These are phyloP conservation scores for Dasysyrphus albostriatus DNA, from an alignment of 2,888 invertebrate species.

Conservation along the genomic window DNA sequence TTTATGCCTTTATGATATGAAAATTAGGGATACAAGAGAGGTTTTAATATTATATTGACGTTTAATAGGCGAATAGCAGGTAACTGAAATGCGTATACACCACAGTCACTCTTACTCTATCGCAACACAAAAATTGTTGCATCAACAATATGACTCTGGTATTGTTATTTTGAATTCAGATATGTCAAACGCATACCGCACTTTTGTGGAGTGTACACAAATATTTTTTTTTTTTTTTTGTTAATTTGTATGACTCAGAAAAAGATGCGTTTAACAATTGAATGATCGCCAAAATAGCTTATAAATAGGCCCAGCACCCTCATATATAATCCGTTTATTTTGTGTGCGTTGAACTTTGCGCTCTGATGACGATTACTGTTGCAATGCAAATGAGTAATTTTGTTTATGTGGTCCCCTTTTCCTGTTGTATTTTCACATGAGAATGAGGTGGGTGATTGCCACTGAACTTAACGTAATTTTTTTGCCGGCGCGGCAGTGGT, in stretches of 20 bases:
- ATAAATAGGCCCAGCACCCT: conserved; percentile 22
- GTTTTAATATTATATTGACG: neutral
- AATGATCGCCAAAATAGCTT: conserved; percentile 12
- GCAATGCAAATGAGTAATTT: conserved; percentile 65
- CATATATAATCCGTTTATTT: neutral
- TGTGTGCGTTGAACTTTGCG: conserved; percentile 62
- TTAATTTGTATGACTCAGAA: conserved; percentile 9
- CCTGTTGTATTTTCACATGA: neutral
- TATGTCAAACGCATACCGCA: neutral
- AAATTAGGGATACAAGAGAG: neutral
- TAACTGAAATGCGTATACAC: conserved; percentile 26
- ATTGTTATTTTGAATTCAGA: neutral
- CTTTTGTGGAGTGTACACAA: too few relatives aligned
- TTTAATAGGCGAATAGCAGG: conserved; percentile 8
- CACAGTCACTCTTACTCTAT: conserved; percentile 42
- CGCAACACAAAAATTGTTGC: conserved; percentile 58
- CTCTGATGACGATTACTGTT: conserved; percentile 36
- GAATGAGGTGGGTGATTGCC: conserved; percentile 1
- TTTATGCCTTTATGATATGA: conserved; percentile 5
- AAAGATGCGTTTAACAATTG: neutral
- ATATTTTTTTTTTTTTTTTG: neutral
- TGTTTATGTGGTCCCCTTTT: conserved; percentile 29
- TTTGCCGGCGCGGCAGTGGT: conserved; percentile 48
- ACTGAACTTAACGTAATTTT: conserved; percentile 52
- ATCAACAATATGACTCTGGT: conserved; percentile 29